Conservation (phyloP, 2,888 invertebrate genomes). For the Antheraea assamensis region DNA sequence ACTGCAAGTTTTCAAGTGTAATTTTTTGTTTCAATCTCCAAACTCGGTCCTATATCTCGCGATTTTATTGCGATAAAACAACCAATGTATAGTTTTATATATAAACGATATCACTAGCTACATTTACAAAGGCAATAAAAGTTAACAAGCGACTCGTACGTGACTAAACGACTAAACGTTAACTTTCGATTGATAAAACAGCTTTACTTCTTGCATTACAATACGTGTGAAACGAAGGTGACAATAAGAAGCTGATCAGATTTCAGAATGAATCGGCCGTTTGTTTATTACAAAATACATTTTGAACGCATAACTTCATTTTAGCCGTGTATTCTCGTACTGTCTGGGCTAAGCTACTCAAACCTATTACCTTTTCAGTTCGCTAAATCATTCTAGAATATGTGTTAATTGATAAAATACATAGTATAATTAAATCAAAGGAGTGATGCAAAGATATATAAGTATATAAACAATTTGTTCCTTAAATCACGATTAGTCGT, state of each 20-base stretch:
- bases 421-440: not conserved
- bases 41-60: too few relatives aligned
- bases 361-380: not conserved
- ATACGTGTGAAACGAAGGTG: slow-evolving; percentile 21
- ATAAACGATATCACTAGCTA: not conserved
- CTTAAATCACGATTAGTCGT: slow-evolving; percentile 38
- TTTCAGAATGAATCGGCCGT: not conserved
- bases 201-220: slow-evolving; percentile 32
- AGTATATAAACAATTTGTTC: slow-evolving; percentile 11
- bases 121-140: slow-evolving; percentile 12
- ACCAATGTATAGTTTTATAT: not conserved
- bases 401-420: not conserved
- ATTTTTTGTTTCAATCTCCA: too few relatives aligned
- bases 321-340: not conserved
- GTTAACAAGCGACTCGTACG: slow-evolving; percentile 28
- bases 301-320: not conserved
- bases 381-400: not conserved
- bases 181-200: slow-evolving; percentile 42
- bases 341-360: not conserved
- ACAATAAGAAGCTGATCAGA: slow-evolving; percentile 7
- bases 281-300: not conserved
- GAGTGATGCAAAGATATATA: not conserved
- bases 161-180: slow-evolving; percentile 35
- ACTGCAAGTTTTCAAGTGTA: too few relatives aligned
- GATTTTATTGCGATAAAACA: not conserved